Conservation (phyloP, 1,140 invertebrate species). For the Capitella teleta region DNA sequence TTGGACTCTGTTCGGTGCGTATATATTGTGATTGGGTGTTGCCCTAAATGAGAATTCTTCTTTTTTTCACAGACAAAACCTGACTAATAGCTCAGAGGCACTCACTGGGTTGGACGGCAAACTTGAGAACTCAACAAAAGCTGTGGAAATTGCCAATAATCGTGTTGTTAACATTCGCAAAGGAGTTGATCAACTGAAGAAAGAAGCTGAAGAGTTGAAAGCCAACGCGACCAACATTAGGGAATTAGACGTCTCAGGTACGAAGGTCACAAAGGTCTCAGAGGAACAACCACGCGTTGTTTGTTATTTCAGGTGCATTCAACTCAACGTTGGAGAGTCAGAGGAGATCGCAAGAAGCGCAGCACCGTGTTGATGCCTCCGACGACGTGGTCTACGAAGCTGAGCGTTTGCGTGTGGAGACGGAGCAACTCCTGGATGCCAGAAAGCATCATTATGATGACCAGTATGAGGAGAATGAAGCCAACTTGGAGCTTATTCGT, state of each 20-base stretch:
- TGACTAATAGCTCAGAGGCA: constrained; percentile 46
- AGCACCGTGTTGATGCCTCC: constrained; percentile 50
- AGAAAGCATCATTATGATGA: constrained; percentile 54
- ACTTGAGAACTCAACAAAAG: constrained; percentile 62
- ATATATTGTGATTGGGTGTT: constrained; percentile 8
- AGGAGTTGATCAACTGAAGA: constrained; percentile 59
- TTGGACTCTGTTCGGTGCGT: constrained; percentile 49
- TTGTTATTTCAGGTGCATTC: constrained; percentile 55
- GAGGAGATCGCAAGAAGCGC: constrained; percentile 54
- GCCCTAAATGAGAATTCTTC: no score
- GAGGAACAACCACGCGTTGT: not conserved
- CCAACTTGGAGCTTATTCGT: constrained; percentile 54
- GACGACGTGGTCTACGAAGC: constrained; percentile 43
- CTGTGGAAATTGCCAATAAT: constrained; percentile 65
- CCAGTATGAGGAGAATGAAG: constrained; percentile 52
- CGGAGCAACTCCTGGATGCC: not conserved
- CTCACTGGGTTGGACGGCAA: constrained; percentile 52
- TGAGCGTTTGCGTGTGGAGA: not conserved
- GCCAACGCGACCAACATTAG: constrained; percentile 81
- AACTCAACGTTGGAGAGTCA: constrained; percentile 75
- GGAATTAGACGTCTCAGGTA: constrained; percentile 83
- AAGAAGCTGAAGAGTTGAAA: constrained; percentile 60
- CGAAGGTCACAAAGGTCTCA: not conserved
- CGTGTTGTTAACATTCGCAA: constrained; percentile 62
- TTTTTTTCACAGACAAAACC: constrained; percentile 28